Percentiles rank a stretch among this genome's conserved stretches.
phyloP scores from a whole-genome alignment of 1,140 invertebrate genomes.

The Lepidurus couesii region DNA sequence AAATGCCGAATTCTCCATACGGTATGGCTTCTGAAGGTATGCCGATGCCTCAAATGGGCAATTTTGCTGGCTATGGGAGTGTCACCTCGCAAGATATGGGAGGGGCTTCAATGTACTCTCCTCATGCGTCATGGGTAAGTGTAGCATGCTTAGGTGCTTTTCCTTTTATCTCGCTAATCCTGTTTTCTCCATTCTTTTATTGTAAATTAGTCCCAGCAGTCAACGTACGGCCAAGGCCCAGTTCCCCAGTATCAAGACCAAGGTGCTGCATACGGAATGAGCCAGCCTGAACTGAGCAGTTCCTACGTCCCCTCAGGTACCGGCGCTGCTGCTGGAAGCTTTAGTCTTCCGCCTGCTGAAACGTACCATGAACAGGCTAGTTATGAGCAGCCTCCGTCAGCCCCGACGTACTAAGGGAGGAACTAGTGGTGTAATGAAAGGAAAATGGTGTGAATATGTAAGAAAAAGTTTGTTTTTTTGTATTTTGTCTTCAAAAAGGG shows the following conservation, averaged over 20 bases:
- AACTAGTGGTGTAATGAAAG: background rate
- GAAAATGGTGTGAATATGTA: background rate
- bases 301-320: background rate
- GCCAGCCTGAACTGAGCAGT: background rate
- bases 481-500: background rate
- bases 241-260: background rate
- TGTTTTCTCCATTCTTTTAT: background rate
- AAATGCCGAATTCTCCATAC: background rate
- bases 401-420: background rate
- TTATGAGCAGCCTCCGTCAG: background rate
- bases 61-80: background rate
- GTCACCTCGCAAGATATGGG: background rate
- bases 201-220: background rate
- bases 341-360: background rate
- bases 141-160: background rate
- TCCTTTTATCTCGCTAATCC: background rate
- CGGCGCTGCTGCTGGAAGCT: background rate
- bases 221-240: background rate
- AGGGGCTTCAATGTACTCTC: background rate
- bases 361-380: background rate
- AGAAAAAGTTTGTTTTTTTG: background rate
- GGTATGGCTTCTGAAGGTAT: background rate
- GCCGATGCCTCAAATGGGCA: background rate
- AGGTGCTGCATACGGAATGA: slow-evolving; percentile 12
- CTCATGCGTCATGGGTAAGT: background rate